phyloP scores from a whole-genome alignment of 2,797 vertebrate species.

The Coccyzus lansbergi region DNA sequence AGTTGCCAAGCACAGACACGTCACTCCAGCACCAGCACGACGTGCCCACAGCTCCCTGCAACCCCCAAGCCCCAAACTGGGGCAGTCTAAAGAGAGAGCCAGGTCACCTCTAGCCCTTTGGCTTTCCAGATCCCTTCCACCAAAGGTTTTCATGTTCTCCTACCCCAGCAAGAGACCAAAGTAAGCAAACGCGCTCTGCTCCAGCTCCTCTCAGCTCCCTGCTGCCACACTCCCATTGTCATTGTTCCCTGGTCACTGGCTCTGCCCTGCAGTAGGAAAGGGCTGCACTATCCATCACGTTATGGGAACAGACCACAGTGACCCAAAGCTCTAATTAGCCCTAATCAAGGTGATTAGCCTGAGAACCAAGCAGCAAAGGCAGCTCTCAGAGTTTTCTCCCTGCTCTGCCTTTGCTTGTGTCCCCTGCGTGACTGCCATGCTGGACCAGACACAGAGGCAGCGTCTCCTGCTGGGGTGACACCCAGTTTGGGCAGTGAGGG shows the following conservation, averaged over 20 bases:
- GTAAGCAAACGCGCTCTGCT: accelerated
- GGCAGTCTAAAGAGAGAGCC: accelerated
- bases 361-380: background rate
- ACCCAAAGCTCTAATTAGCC: background rate
- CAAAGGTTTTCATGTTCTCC: accelerated
- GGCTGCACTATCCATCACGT: accelerated
- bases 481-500: background rate
- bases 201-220: accelerated
- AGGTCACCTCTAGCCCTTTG: background rate
- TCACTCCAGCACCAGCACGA: background rate
- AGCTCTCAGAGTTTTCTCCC: background rate
- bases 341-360: background rate
- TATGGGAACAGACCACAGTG: background rate
- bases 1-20: background rate
- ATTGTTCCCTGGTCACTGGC: background rate
- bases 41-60: background rate
- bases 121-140: background rate
- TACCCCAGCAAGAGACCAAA: background rate
- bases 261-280: accelerated
- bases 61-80: background rate
- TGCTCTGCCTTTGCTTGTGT: background rate
- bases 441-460: accelerated
- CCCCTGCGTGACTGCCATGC: background rate
- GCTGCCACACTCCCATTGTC: accelerated
- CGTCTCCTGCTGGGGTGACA: background rate